These are phyloP conservation scores for Rhopalosiphum padi DNA, from an alignment of 1,140 invertebrate genomes.

Conservation along the genomic window DNA sequence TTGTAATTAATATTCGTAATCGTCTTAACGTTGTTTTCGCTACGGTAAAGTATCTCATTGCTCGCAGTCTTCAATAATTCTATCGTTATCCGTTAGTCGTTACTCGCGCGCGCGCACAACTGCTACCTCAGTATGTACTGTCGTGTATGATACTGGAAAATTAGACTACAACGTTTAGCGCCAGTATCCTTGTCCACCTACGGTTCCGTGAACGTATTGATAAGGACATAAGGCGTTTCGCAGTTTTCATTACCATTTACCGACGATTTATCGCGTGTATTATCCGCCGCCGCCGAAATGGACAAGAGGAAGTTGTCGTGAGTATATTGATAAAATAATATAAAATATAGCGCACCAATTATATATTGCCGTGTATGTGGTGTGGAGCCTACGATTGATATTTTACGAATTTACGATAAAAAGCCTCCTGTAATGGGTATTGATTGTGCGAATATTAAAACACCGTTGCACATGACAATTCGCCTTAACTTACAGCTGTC, in stretches of 20 bases:
- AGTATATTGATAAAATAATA: not conserved
- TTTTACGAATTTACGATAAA: not conserved
- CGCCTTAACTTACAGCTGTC: too few species aligned
- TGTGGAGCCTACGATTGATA: not conserved
- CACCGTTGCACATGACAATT: too few species aligned
- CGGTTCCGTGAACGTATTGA: not conserved
- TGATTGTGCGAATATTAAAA: not conserved
- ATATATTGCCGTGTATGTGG: not conserved
- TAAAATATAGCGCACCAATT: not conserved
- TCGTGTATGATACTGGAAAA: not conserved
- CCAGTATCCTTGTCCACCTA: not conserved
- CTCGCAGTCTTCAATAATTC: not conserved
- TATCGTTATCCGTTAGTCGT: too few species aligned
- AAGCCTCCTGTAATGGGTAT: not conserved
- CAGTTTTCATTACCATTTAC: not conserved
- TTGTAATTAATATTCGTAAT: not conserved
- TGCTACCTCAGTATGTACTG: not conserved
- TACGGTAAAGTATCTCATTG: not conserved
- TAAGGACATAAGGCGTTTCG: not conserved
- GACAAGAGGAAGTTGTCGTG: constrained; percentile 46
- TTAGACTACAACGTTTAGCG: not conserved
- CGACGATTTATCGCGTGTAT: not conserved
- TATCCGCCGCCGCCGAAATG: not conserved
- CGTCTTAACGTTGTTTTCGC: not conserved
- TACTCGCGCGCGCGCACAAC: not conserved